Base-by-base conservation (phyloP, 2,797 vertebrate genomes). In the Chaenodraco wilsoni region DNA sequence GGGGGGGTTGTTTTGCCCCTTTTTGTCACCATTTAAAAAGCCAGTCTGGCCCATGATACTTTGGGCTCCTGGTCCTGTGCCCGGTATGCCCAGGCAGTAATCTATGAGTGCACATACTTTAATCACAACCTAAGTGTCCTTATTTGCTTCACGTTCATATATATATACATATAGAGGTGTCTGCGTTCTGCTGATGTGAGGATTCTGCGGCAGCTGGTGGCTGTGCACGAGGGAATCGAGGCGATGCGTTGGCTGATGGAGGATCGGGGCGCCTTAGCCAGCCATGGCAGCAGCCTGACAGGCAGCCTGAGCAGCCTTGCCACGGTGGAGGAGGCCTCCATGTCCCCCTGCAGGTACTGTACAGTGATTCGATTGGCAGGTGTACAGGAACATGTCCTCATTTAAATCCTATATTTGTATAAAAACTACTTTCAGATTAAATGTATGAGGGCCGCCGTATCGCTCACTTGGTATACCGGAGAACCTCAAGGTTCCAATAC, bases 181-280 rank as follows among this genome's bases (percentile, higher is more conserved):
- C 90, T 98, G 64, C 94, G 95, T 66, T 94, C 94, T 0, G 93
- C 96, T 0, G 96, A 98, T 0, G 95, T 97, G 81, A 95, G 93
- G 90, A 97, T 98, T 62, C 93, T 98, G 56, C 96, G 95, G 55
- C 97, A 98, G 93, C 90, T 98, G 85, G 80, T 96, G 86, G 91
- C 92, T 7, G 92, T 97, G 78, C 96, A 98, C 0, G 96, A 98
- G 74, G 96, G 96, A 40, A 96, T 98, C 0, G 97, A 98, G 91
- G 94, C 95, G 0, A 93, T 97, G 78, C 96, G 95, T 19, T 98
- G 97, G 96, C 90, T 98, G 72, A 79, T 96, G 87, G 96, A 96
- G 86, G 96, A 97, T 72, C 90, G 93, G 4, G 95, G 95, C 1
- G 79, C 92, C 0, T 79, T 92, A 48, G 87, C 92, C 79, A 97